These are phyloP conservation scores for Acrossocheilus fasciatus DNA, from an alignment of 2,797 vertebrate species.

Conservation along the genomic window DNA sequence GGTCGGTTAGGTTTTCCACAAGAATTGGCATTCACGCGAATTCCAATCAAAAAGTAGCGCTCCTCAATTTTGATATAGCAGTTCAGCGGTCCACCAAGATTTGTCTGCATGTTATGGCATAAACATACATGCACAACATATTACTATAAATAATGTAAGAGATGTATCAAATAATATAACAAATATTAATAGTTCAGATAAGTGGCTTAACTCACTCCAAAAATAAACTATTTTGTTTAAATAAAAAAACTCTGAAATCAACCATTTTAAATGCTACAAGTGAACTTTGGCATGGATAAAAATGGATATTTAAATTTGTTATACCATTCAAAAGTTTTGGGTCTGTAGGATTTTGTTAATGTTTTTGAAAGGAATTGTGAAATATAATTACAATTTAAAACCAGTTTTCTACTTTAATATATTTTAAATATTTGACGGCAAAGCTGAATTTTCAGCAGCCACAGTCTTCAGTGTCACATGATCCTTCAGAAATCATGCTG, in stretches of 20 bases:
- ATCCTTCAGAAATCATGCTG: background rate
- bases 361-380: background rate
- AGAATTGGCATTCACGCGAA: conserved; percentile 8
- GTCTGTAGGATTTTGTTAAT: conserved; percentile 9
- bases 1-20: background rate
- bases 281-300: background rate
- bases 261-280: background rate
- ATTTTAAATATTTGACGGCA: background rate
- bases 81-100: conserved; percentile 15
- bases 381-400: background rate
- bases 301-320: background rate
- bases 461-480: background rate
- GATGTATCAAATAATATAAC: background rate
- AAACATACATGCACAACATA: conserved; percentile 14
- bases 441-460: background rate
- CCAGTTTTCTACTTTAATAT: background rate
- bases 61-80: background rate
- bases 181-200: background rate
- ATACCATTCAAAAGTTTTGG: background rate
- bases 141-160: background rate
- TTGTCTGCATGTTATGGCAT: background rate
- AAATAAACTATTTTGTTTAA: background rate
- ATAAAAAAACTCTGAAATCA: background rate
- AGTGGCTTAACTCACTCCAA: background rate
- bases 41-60: conserved; percentile 4